Conservation (phyloP, 2,797 vertebrate species). For the Pseudopleuronectes americanus region DNA sequence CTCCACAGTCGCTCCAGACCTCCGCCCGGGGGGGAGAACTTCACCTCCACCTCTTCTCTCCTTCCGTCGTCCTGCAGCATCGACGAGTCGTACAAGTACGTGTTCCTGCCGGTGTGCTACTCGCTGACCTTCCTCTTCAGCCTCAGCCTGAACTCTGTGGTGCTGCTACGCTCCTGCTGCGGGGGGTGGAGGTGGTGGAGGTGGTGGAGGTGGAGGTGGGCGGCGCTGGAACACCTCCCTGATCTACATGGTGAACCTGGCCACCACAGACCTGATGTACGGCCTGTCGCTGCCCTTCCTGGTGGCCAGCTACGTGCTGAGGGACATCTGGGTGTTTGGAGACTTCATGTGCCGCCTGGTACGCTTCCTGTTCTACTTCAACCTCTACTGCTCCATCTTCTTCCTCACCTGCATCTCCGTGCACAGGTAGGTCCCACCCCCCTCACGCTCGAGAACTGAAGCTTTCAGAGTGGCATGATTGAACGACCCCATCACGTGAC, state of each 20-base stretch:
- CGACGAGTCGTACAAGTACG: slow-evolving; percentile 88
- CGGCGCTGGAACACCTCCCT: slow-evolving; percentile 86
- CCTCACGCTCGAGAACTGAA: too few species aligned
- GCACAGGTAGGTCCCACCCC: slow-evolving; percentile 71
- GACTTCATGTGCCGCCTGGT: slow-evolving; percentile 90
- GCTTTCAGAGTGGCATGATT: too few species aligned
- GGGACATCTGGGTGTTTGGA: slow-evolving; percentile 87
- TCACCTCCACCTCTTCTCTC: slow-evolving; percentile 10
- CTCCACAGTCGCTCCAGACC: slow-evolving; percentile 33
- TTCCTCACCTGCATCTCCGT: slow-evolving; percentile 89
- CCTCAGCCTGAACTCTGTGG: slow-evolving; percentile 85
- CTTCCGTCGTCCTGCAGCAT: slow-evolving; percentile 77
- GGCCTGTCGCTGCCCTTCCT: slow-evolving; percentile 88
- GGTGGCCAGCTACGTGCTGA: slow-evolving; percentile 87
- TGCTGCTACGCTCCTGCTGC: slow-evolving; percentile 82
- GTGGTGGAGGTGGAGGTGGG: neutral
- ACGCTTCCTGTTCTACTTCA: slow-evolving; percentile 90
- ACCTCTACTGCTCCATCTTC: slow-evolving; percentile 89
- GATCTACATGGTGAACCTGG: slow-evolving; percentile 90
- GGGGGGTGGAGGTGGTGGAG: neutral
- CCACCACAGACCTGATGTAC: slow-evolving; percentile 89
- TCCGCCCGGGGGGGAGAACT: neutral
- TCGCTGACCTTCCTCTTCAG: slow-evolving; percentile 87
- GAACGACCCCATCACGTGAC: too few species aligned
- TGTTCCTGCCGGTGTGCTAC: slow-evolving; percentile 88